Evolutionary conservation across 2,797 vertebrate species (phyloP), one percentile per base, ranked within the genome.

Genomic region (Neosilurus hyrtlii): DNA sequence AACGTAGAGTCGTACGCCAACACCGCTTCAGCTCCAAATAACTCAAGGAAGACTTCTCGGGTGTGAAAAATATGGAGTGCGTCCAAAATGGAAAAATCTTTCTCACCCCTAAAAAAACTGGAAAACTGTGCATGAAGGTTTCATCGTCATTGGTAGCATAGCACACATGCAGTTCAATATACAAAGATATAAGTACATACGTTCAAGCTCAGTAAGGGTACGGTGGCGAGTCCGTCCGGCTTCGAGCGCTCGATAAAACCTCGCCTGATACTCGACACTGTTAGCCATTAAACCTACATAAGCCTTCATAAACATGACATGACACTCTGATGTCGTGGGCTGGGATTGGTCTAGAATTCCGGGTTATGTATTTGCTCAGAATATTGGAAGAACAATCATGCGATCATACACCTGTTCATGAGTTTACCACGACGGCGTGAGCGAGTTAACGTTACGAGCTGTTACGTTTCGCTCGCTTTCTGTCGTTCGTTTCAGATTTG

Each of bases 131-230:
- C 93, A 93, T 92, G 89, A 87, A 81, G 61, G 91, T 89, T 83
- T 90, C 89, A 89, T 90, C 87, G 83, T 90, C 90, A 92, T 88
- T 91, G 88, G 91, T 91, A 92, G 88, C 89, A 91, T 90, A 92
- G 91, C 90, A 93, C 86, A 92, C 92, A 93, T 94, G 93, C 92
- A 92, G 88, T 88, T 86, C 87, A 91, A 89, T 91, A 93, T 91
- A 92, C 89, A 93, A 88, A 91, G 85, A 88, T 91, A 92, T 91
- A 81, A 81, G 87, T 91, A 91, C 90, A 93, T 82, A 90, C 71
- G 85, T 72, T 86, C 84, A 84, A 84, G 80, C 81, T 85, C 72
- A 76, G 56, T 84, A 78, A 87, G 65, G 67, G 81, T 70, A 85
- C 75, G 73, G 71, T 52, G 71, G 30, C 57, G 54, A 81, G 79